phyloP scores from a whole-genome alignment of 2,888 invertebrate species.

The Koerneria pararmatus region DNA sequence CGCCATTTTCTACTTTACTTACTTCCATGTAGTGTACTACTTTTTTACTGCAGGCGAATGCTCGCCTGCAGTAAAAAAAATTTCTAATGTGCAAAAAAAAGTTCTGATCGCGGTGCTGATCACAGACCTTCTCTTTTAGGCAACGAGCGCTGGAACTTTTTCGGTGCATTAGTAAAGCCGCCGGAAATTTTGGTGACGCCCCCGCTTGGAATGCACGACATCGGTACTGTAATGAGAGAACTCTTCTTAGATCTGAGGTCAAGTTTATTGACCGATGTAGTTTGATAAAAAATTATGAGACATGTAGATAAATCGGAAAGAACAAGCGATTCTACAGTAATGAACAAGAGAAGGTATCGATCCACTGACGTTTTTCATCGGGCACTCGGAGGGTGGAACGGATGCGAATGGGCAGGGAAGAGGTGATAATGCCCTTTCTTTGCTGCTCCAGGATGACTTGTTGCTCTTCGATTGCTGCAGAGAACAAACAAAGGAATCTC shows the following conservation, averaged over 20 bases:
- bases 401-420: slow-evolving; percentile 14
- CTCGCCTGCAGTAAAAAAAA: too few relatives aligned
- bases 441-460: neutral
- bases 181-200: slow-evolving; percentile 35
- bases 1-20: too few relatives aligned
- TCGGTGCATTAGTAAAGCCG: slow-evolving; percentile 46
- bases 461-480: neutral
- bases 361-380: slow-evolving; percentile 8
- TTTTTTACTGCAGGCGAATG: too few relatives aligned
- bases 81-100: too few relatives aligned
- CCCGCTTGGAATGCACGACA: slow-evolving; percentile 34
- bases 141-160: slow-evolving; percentile 40
- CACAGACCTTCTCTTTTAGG: slow-evolving; percentile 32
- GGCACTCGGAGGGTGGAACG: slow-evolving; percentile 15
- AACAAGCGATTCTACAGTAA: neutral
- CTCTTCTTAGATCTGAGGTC: too few relatives aligned
- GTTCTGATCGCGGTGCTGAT: too few relatives aligned
- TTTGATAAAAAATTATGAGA: too few relatives aligned
- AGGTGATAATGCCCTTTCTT: neutral
- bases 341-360: slow-evolving; percentile 1
- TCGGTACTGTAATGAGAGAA: slow-evolving; percentile 46
- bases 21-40: too few relatives aligned
- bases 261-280: too few relatives aligned
- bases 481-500: neutral
- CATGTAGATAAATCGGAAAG: neutral